phyloP scores from a whole-genome alignment of 2,888 invertebrate species.

The Leptinotarsa rubiginosa region DNA sequence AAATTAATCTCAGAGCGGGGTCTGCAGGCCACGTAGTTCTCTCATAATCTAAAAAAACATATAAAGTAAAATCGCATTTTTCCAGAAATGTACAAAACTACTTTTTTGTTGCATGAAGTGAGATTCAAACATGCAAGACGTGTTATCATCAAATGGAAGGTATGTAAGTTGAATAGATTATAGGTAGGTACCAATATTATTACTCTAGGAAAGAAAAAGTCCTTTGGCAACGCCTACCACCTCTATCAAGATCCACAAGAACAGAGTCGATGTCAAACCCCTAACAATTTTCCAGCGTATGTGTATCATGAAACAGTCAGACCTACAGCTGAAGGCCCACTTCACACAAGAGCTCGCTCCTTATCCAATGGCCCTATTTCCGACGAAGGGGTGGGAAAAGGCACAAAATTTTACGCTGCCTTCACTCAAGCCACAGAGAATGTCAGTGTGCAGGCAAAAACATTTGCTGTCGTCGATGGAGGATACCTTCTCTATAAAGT shows the following conservation, averaged over 20 bases:
- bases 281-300: constrained; percentile 35
- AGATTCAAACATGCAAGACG: too few relatives aligned
- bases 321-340: neutral
- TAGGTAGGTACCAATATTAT: too few relatives aligned
- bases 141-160: too few relatives aligned
- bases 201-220: too few relatives aligned
- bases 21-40: too few relatives aligned
- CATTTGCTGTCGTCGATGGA: neutral
- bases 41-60: too few relatives aligned
- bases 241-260: constrained; percentile 26
- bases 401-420: constrained; percentile 16
- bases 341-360: constrained; percentile 29
- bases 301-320: constrained; percentile 25
- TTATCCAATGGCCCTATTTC: constrained; percentile 30
- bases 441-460: neutral
- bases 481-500: constrained; percentile 5
- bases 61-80: too few relatives aligned
- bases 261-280: constrained; percentile 28
- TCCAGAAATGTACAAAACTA: too few relatives aligned
- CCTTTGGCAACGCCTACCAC: constrained; percentile 21
- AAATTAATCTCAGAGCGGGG: too few relatives aligned
- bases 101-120: too few relatives aligned
- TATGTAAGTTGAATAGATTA: too few relatives aligned
- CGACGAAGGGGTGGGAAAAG: constrained; percentile 26
- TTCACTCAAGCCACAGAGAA: neutral